Percentiles rank a stretch among this genome's conserved stretches.
Evolutionary conservation across 2,113 vertebrate genomes (phyloP).

Genomic region (Silurus meridionalis): DNA sequence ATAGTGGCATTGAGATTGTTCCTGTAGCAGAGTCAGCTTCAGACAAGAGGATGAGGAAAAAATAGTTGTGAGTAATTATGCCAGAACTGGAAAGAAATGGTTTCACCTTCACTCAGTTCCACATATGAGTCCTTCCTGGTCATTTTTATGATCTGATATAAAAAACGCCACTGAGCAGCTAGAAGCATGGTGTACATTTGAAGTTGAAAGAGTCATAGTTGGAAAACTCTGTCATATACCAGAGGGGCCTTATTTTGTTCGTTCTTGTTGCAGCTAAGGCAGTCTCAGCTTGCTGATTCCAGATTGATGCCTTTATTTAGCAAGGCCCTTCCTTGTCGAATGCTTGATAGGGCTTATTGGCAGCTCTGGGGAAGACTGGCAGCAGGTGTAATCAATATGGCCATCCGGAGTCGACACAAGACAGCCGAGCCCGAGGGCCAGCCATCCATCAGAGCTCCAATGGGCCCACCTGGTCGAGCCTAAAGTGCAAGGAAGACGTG

Average conservation of each 20-base stretch:
- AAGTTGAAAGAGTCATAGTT: neutral
- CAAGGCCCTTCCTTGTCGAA: conserved; percentile 40
- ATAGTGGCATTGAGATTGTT: conserved; percentile 34
- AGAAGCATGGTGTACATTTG: neutral
- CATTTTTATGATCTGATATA: conserved; percentile 50
- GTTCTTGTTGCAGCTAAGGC: conserved; percentile 21
- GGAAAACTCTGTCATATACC: conserved; percentile 31
- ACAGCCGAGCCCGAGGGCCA: conserved; percentile 60
- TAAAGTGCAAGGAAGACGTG: conserved; percentile 46
- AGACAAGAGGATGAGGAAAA: conserved; percentile 41
- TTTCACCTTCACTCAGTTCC: conserved; percentile 41
- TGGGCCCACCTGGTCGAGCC: conserved; percentile 51
- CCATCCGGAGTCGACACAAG: conserved; percentile 63
- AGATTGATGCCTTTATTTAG: conserved; percentile 67
- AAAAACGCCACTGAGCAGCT: conserved; percentile 47
- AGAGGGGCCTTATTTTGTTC: conserved; percentile 20
- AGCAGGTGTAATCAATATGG: conserved; percentile 67
- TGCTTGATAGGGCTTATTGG: conserved; percentile 62
- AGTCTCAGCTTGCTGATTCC: conserved; percentile 50
- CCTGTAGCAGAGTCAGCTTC: conserved; percentile 41
- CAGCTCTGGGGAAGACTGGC: conserved; percentile 67
- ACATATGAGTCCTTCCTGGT: conserved; percentile 55
- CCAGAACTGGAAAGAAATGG: conserved; percentile 31
- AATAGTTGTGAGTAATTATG: conserved; percentile 60
- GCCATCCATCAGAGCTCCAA: conserved; percentile 61